Conservation (phyloP, 2,797 vertebrate genomes). For the Macropus fuliginosus region DNA sequence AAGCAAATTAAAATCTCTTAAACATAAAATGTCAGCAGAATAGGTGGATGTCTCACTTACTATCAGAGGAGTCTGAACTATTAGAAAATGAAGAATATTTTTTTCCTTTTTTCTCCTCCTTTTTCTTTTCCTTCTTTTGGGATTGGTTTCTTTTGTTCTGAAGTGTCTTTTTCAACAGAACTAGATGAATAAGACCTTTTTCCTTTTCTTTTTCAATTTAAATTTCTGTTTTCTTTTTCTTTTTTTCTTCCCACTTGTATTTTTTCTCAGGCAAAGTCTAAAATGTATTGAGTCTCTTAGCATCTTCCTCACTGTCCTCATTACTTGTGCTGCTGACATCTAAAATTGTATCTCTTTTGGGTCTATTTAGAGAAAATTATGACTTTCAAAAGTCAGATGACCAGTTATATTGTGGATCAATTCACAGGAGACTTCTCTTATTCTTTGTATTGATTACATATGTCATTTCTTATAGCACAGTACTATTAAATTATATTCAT, state of each 20-base stretch:
- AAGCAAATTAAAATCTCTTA: constrained; percentile 64
- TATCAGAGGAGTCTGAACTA: constrained; percentile 85
- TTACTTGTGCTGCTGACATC: constrained; percentile 98
- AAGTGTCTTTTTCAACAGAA: constrained; percentile 84
- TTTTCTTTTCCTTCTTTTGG: constrained; percentile 89
- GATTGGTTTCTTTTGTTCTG: constrained; percentile 89
- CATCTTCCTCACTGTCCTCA: constrained; percentile 94
- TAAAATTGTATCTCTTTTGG: constrained; percentile 96
- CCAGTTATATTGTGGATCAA: constrained; percentile 77
- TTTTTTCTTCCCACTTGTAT: constrained; percentile 73
- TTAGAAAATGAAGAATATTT: constrained; percentile 81
- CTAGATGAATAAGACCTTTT: constrained; percentile 87
- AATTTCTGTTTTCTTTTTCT: neutral
- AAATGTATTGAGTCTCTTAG: constrained; percentile 82
- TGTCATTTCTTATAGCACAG: neutral
- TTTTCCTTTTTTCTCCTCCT: constrained; percentile 86
- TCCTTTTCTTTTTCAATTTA: constrained; percentile 79
- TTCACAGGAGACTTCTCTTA: neutral
- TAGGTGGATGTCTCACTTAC: constrained; percentile 80
- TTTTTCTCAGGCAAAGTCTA: constrained; percentile 85
- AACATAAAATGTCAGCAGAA: constrained; percentile 44
- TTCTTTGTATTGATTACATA: neutral
- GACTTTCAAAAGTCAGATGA: constrained; percentile 97
- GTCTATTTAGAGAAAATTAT: constrained; percentile 97
- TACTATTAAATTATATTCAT: neutral